Evolutionary conservation across 2,888 invertebrate genomes (phyloP), one percentile per base, ranked within the genome.

Genomic region (Norana najaformis): DNA sequence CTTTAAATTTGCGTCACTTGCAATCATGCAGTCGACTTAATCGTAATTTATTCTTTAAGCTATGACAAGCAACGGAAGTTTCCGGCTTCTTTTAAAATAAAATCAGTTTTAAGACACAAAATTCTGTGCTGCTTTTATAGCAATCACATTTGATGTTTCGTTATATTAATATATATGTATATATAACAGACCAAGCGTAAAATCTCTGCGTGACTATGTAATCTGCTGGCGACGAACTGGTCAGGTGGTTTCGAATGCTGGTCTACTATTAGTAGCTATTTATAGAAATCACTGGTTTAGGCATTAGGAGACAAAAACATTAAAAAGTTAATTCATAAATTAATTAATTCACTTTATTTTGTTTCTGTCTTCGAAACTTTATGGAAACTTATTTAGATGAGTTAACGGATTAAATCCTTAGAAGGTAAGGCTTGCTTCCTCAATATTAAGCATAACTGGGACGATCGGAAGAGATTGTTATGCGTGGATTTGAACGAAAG

Each of bases 311-410:
- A 69, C 47, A 47, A 47, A 47, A 47, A 47, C 69, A 69, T 69
- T 69, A 69, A 69, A 69, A 69, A 69, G 69, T 69, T 69, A 69
- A 69, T 69, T 69, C n/a, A n/a, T 69, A n/a, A n/a, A 69, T n/a
- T 69, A n/a, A 69, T n/a, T n/a, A n/a, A 30, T 69, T 69, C n/a
- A 69, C 30, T 69, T 69, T 69, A 69, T 69, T 69, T 69, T 69
- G 30, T 69, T 69, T 69, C 30, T 69, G 30, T 69, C 69, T 69
- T 69, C 69, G 30, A n/a, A 69, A 69, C 69, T 69, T 69, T 13
- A 69, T 8, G 69, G 30, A 69, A 69, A 30, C 69, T 4, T n/a
- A 69, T 69, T 69, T 69, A 69, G 69, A 69, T 69, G 69, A 69
- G 69, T 69, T 69, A 69, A 69, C n/a, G 69, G 69, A 69, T 69